Evolutionary conservation across 2,888 invertebrate species (phyloP), one percentile per base, ranked within the genome.

Genomic region (Clostera curtula): DNA sequence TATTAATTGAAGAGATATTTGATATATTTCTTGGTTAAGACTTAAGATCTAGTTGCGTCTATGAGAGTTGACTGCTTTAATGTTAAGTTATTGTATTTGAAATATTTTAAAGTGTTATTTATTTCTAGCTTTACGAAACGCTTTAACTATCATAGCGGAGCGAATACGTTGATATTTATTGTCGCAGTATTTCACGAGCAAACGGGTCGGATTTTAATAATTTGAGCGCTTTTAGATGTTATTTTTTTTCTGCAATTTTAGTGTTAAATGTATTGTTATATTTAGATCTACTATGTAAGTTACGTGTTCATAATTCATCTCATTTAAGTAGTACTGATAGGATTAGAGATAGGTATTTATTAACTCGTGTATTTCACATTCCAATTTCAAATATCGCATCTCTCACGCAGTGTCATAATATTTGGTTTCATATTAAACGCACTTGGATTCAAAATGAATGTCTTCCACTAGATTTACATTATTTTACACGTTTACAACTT

Each of bases 31-130:
- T 18, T 19, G 5, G 6, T 1, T 9, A 5, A 4, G 5, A 5
- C 3, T 4, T 4, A 10, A 1, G 3, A 22, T 14, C 8, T 3
- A 23, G 10, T 15, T 23, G 15, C 23, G 23, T 15, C 15, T 10
- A 15, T 10, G 4, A 10, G 10, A 69, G 79, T 79, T 79, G 72
- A 73, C 71, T 73, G 73, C 72, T 72, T 39, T 71, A 65, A 77
- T 64, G 83, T 83, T 83, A 82, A 77, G 80, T 83, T 83, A 76
- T 80, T 75, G 74, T 80, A 79, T 75, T 73, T 70, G 66, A 57
- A 71, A 83, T 82, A 83, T 82, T 80, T 77, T 83, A 83, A 77
- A 65, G 68, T 73, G 83, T 83, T 83, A 82, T 83, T 83, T 80
- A 83, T 82, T 82, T 76, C 67, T 83, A 82, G 83, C 80, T 80